phyloP scores from a whole-genome alignment of 2,797 vertebrate species.

The Gymnoscopelus braueri region DNA sequence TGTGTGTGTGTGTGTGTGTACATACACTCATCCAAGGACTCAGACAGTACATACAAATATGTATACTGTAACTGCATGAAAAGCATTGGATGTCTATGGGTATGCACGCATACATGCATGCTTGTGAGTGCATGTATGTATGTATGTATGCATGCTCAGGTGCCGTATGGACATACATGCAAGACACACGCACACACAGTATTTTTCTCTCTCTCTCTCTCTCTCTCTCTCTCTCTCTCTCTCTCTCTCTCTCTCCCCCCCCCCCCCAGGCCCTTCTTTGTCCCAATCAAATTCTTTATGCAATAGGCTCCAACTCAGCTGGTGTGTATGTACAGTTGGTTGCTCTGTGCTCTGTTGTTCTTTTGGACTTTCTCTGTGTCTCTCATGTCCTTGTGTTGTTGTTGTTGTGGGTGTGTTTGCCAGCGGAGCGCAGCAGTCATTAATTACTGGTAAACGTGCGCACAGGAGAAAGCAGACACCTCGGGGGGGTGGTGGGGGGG shows the following conservation, averaged over 20 bases:
- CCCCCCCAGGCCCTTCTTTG: neutral
- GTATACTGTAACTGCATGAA: too few species aligned
- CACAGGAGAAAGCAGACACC: constrained; percentile 65
- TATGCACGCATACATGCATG: too few species aligned
- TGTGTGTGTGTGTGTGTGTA: constrained; percentile 29
- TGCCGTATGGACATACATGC: too few species aligned
- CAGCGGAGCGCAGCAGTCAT: constrained; percentile 69
- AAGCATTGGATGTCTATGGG: too few species aligned
- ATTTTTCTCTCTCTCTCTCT: constrained; percentile 25
- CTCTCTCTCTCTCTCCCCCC: constrained; percentile 13
- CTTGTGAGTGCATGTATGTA: too few species aligned
- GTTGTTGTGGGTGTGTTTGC: constrained; percentile 66
- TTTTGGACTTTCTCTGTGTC: constrained; percentile 26
- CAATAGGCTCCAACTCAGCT: too few species aligned
- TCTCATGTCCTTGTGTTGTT: constrained; percentile 47
- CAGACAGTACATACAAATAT: too few species aligned
- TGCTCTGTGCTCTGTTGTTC: constrained; percentile 5
- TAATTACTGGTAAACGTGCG: constrained; percentile 76
- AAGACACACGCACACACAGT: too few species aligned
- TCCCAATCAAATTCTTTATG: too few species aligned
- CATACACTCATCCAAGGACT: too few species aligned
- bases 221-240: constrained; percentile 28
- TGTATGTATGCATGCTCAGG: too few species aligned
- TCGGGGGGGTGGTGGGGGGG: constrained; percentile 19
- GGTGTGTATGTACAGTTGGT: too few species aligned